Evolutionary conservation across 2,113 vertebrate genomes (phyloP).

Genomic region (Monopterus albus): DNA sequence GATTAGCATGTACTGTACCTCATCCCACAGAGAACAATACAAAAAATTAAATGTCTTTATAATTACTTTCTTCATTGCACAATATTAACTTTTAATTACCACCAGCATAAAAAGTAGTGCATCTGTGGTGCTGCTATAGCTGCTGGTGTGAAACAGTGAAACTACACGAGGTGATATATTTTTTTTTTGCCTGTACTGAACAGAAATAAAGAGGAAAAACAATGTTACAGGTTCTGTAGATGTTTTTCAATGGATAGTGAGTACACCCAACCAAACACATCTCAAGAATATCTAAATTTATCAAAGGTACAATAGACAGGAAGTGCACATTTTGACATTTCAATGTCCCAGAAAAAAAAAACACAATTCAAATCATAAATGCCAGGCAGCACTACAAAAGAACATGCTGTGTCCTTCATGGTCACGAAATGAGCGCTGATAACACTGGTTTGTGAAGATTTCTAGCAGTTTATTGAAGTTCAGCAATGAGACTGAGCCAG

Average conservation of each 20-base stretch:
- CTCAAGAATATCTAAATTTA: neutral
- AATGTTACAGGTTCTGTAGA: neutral
- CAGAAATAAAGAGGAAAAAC: neutral
- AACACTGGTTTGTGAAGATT: neutral
- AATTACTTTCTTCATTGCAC: neutral
- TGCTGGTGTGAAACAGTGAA: no score
- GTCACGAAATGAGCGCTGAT: neutral
- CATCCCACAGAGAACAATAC: neutral
- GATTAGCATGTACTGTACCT: neutral
- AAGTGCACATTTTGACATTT: neutral
- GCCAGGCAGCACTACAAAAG: neutral
- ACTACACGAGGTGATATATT: neutral
- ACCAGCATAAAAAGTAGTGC: neutral
- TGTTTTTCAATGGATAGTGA: neutral
- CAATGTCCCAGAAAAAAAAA: neutral
- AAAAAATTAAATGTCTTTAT: neutral
- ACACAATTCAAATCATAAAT: neutral
- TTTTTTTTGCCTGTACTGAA: neutral
- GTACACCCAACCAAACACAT: neutral
- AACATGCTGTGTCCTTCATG: neutral
- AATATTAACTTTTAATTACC: conserved; percentile 3
- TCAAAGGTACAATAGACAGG: neutral
- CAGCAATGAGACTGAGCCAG: neutral
- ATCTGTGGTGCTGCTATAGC: neutral
- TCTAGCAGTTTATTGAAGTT: conserved; percentile 4